Conservation (phyloP, 2,888 invertebrate genomes). For the Orthosia gracilis region DNA sequence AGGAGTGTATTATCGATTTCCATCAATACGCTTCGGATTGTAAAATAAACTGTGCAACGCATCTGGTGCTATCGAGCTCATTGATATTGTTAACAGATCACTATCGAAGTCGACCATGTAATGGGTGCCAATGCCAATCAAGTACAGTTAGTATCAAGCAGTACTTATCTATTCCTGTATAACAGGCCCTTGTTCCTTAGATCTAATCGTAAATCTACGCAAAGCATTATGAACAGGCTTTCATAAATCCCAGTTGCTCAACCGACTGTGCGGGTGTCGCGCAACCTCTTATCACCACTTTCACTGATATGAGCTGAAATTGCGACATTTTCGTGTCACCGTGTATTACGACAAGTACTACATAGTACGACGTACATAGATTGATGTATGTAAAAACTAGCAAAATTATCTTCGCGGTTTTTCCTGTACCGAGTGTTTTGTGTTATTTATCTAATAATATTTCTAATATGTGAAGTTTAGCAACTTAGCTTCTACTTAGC, state of each 20-base stretch:
- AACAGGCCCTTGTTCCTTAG: neutral
- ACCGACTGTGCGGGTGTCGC: constrained; percentile 58
- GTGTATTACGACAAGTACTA: constrained; percentile 12
- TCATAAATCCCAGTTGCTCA: constrained; percentile 49
- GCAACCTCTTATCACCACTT: constrained; percentile 71
- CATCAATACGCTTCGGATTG: too few species aligned
- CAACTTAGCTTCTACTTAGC: too few species aligned
- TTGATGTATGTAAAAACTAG: constrained; percentile 2
- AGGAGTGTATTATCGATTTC: too few species aligned
- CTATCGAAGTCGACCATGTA: neutral
- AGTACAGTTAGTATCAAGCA: neutral
- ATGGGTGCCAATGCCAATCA: neutral
- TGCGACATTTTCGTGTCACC: constrained; percentile 57
- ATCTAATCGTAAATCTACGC: constrained; percentile 32
- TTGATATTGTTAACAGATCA: neutral
- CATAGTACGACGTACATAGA: constrained; percentile 8
- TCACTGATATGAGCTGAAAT: constrained; percentile 71
- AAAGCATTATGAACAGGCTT: constrained; percentile 29
- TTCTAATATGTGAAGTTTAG: too few species aligned
- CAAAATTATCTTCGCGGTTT: constrained; percentile 3
- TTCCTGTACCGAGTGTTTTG: constrained; percentile 1
- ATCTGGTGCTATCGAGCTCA: neutral
- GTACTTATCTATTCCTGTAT: constrained; percentile 1
- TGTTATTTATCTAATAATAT: neutral
- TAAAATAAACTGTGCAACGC: too few species aligned